Percentiles rank a stretch among this genome's conserved stretches.
Evolutionary conservation across 2,113 vertebrate species (phyloP).

Genomic region (Gymnarchus niloticus): DNA sequence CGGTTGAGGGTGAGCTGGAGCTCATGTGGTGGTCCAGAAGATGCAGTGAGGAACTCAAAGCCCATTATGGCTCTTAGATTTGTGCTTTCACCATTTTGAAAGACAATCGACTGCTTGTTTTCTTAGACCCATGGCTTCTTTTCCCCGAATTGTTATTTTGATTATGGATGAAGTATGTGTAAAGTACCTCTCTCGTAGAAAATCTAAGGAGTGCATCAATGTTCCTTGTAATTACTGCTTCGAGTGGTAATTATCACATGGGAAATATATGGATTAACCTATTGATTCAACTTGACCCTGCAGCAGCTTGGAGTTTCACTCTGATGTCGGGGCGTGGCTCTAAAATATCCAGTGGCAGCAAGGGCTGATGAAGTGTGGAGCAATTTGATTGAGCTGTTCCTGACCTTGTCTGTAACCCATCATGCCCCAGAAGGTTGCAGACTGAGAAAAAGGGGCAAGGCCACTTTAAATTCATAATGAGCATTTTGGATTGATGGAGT

Average conservation of each 20-base stretch:
- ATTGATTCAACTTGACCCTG: conserved; percentile 66
- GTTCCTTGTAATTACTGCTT: conserved; percentile 66
- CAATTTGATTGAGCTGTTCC: neutral
- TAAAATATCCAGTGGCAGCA: conserved; percentile 41
- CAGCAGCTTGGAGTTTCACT: neutral
- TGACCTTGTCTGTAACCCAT: neutral
- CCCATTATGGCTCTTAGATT: conserved; percentile 43
- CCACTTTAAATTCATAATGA: neutral
- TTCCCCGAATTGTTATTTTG: conserved; percentile 50
- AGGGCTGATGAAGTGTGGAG: neutral
- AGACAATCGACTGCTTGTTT: conserved; percentile 37
- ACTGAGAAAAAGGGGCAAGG: neutral
- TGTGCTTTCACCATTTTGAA: conserved; percentile 41
- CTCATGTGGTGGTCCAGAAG: conserved; percentile 47
- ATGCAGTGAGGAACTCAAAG: conserved; percentile 37
- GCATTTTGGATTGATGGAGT: neutral
- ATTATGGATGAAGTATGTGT: conserved; percentile 44
- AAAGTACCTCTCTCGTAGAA: conserved; percentile 48
- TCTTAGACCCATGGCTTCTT: conserved; percentile 38
- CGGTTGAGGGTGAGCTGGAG: conserved; percentile 34
- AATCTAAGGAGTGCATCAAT: conserved; percentile 64
- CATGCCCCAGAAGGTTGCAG: neutral
- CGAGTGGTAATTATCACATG: conserved; percentile 58
- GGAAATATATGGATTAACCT: conserved; percentile 65
- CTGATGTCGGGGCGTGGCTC: conserved; percentile 34